Evolutionary conservation across 2,113 vertebrate species (phyloP), one percentile per base, ranked within the genome.

Genomic region (Rousettus leschenaultii): DNA sequence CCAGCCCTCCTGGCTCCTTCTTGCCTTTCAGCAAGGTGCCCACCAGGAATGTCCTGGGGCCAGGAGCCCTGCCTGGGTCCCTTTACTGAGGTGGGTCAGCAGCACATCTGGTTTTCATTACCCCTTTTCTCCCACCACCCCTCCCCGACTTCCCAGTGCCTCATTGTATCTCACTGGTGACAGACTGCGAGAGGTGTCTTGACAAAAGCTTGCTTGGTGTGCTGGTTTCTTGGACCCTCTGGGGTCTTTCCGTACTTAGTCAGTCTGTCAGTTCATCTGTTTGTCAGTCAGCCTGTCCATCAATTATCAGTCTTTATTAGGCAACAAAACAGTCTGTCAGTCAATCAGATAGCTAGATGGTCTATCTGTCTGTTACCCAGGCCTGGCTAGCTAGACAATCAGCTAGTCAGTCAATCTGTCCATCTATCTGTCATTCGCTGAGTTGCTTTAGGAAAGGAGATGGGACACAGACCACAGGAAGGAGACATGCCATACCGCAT

Each of bases 71-170:
- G 6, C 61, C 35, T 82, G 33, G 7, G 63, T 89, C n/a, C 57
- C 65, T 57, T 83, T 74, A n/a, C 33, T 28, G 22, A 94, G n/a
- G 38, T 48, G 65, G 22, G 14, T 63, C 73, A 74, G 91, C 19
- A 55, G 24, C 77, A 86, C 93, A 96, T 95, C 82, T 97, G 96
- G 40, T 89, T 93, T 91, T n/a, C 38, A 97, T 97, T 95, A 91
- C 48, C 51, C 30, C 19, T 38, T 95, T 45, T 45, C 22, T 19
- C 16, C 21, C 57, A 48, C 7, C 38, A 38, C 24, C 40, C 71
- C 65, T 45, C 40, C 70, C 51, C n/a, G 3, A 40, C 65, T 86
- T 91, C 66, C 79, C 73, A 38, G 51, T 51, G 71, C 85, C 61
- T 95, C 68, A 75, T 57, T 94, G 51, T 78, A 53, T 75, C 86